A percentile compares a stretch with the other conserved stretches of the same genome.
These are phyloP conservation scores for Antheraea pernyi DNA, from an alignment of 1,140 invertebrate species.

Conservation along the genomic window DNA sequence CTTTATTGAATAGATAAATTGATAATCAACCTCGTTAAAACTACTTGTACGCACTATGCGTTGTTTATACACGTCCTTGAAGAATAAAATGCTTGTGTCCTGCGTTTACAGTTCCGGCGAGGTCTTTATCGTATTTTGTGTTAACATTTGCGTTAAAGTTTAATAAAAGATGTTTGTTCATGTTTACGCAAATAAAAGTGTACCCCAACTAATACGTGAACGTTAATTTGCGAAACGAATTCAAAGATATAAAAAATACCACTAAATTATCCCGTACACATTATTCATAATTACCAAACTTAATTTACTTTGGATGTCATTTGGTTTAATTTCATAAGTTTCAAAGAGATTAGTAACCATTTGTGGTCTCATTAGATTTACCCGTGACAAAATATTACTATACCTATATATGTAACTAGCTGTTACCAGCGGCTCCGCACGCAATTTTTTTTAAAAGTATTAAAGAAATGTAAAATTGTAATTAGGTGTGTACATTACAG, in stretches of 20 bases:
- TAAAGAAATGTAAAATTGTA: too few species aligned
- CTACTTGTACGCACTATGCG: constrained; percentile 52
- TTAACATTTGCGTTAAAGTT: constrained; percentile 19
- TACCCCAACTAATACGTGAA: background rate
- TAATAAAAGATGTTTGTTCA: background rate
- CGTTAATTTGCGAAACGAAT: background rate
- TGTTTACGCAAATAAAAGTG: background rate
- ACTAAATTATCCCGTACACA: too few species aligned
- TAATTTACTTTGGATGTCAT: background rate
- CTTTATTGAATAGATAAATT: constrained; percentile 22
- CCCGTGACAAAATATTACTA: background rate
- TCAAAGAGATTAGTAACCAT: background rate
- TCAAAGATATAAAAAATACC: too few species aligned
- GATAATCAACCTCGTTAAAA: constrained; percentile 31
- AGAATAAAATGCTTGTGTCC: constrained; percentile 40
- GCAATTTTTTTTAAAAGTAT: too few species aligned
- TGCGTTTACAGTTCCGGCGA: constrained; percentile 48
- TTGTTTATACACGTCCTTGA: constrained; percentile 54
- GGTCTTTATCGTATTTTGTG: constrained; percentile 39
- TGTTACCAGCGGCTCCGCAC: too few species aligned
- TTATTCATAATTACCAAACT: background rate
- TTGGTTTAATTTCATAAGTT: background rate
- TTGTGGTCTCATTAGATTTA: background rate
- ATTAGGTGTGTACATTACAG: too few species aligned
- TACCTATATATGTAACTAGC: too few species aligned